phyloP scores from a whole-genome alignment of 2,797 vertebrate genomes.

The Pteropus rufus region DNA sequence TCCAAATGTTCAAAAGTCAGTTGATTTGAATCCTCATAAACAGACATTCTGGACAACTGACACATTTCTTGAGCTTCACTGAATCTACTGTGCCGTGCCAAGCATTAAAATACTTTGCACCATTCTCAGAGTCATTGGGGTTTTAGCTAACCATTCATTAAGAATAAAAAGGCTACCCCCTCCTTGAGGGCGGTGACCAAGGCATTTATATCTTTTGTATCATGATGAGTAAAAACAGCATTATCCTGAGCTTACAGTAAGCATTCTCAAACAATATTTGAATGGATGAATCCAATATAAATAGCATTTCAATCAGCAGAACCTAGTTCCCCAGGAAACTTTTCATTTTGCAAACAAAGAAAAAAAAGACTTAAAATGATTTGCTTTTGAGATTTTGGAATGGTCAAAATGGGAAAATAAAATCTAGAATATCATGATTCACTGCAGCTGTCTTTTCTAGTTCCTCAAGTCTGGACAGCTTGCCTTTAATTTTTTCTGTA shows the following conservation, averaged over 20 bases:
- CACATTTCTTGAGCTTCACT: not conserved
- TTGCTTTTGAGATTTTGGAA: constrained; percentile 1
- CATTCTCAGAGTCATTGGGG: not conserved
- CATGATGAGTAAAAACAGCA: not conserved
- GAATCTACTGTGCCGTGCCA: not conserved
- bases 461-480: not conserved
- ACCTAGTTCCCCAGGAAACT: not conserved
- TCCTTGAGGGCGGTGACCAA: not conserved
- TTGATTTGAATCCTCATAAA: not conserved
- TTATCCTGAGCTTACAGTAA: not conserved
- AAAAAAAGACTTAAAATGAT: constrained; percentile 3
- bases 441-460: not conserved
- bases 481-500: not conserved
- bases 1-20: not conserved
- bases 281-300: not conserved
- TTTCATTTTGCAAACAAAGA: constrained; percentile 19
- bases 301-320: not conserved
- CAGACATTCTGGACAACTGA: not conserved
- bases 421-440: not conserved
- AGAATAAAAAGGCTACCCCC: not conserved
- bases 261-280: not conserved
- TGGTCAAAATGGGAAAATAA: constrained; percentile 8
- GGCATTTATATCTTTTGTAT: not conserved
- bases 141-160: not conserved
- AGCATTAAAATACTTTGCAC: not conserved